Evolutionary conservation across 2,888 invertebrate species (phyloP), one percentile per base, ranked within the genome.

Genomic region (Chesias legatella): DNA sequence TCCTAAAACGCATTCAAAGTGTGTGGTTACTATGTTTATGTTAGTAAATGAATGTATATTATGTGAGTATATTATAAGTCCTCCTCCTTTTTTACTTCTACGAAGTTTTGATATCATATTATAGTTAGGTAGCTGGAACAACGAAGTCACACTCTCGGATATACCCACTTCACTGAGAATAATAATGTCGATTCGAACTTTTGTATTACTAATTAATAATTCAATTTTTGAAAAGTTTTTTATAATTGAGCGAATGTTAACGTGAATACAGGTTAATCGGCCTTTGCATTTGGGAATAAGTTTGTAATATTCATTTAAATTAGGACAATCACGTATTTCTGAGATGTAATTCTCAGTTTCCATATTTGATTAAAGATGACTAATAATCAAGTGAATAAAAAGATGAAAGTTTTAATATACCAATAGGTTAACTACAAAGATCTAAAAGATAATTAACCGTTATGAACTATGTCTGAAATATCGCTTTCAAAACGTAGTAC

Each of bases 171-270:
- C 36, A n/a, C 31, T 37, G 1, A 31, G n/a, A 7, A 26, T 21
- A 21, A 37, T n/a, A 3, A 31, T 26, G 7, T 37, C 31, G 7
- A 37, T 31, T 10, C 10, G n/a, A 25, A 25, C 24, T n/a, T 10
- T 20, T 5, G 26, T 26, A 7, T 10, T 10, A 11, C 6, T 10
- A n/a, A 31, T 2, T 4, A 37, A 13, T 17, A 25, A n/a, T 37
- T 37, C 37, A 6, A 37, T 3, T 21, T 37, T 37, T 8, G 26
- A 23, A 7, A 37, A 37, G 11, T 37, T 30, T 37, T 37, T 31
- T 6, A 17, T 11, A 0, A 22, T 26, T 1, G 26, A 37, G 6
- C 30, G 30, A 20, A 31, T 31, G 7, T 30, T 37, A 37, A n/a
- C n/a, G n/a, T n/a, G n/a, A n/a, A n/a, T n/a, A n/a, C n/a, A n/a